These are phyloP conservation scores for Lasiurus borealis DNA, from an alignment of 2,113 vertebrate genomes.

Conservation along the genomic window DNA sequence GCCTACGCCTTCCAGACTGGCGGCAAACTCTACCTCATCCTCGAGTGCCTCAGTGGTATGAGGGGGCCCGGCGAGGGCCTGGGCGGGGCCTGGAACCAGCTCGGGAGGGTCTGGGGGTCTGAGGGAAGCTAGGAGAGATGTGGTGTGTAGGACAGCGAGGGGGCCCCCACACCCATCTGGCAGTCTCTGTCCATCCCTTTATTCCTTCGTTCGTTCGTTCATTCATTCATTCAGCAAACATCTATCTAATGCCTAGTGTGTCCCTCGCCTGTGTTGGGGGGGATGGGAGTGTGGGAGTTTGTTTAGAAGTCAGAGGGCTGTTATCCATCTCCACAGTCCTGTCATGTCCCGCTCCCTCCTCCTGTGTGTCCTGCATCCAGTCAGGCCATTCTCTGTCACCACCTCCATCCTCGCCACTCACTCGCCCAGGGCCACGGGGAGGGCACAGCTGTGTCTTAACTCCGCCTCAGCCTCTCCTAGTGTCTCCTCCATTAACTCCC, in stretches of 20 bases:
- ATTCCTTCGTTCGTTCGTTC: conserved; percentile 65
- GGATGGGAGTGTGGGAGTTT: background rate
- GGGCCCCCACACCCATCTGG: background rate
- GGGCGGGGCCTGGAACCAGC: background rate
- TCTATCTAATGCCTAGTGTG: conserved; percentile 57
- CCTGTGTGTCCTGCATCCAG: background rate
- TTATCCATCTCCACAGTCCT: background rate
- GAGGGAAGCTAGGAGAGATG: background rate
- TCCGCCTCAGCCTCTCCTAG: background rate
- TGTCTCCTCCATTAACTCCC: background rate
- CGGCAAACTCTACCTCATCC: conserved; percentile 97
- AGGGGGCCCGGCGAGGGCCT: background rate
- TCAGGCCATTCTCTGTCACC: background rate
- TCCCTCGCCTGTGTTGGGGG: background rate
- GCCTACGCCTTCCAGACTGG: conserved; percentile 97
- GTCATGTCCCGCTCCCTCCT: too few relatives aligned
- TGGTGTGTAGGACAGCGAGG: background rate
- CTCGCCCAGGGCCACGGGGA: background rate
- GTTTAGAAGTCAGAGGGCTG: background rate
- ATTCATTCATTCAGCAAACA: conserved; percentile 75
- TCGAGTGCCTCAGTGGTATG: conserved; percentile 95
- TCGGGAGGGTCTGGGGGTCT: background rate
- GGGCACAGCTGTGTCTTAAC: background rate
- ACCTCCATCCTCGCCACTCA: background rate
- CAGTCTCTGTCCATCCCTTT: background rate